phyloP scores from a whole-genome alignment of 2,888 invertebrate genomes.

The Ennomos quercinarius region DNA sequence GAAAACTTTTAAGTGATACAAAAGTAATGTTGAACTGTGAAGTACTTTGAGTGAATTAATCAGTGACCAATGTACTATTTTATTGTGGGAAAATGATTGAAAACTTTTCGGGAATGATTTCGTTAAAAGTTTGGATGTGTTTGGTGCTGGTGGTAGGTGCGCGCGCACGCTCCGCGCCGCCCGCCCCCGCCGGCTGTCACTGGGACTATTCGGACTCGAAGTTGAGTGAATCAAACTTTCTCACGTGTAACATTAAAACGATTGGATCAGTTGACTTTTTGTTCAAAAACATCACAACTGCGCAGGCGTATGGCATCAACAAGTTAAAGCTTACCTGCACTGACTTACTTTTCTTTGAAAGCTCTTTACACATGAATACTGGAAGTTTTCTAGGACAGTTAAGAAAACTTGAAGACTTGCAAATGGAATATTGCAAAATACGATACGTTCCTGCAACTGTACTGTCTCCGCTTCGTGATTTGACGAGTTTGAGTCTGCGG shows the following conservation, averaged over 20 bases:
- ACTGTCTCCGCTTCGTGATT: conserved; percentile 88
- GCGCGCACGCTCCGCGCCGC: conserved; percentile 84
- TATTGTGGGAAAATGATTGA: conserved; percentile 71
- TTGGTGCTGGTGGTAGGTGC: conserved; percentile 76
- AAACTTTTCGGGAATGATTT: conserved; percentile 81
- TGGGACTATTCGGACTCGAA: conserved; percentile 87
- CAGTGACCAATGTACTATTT: conserved; percentile 79
- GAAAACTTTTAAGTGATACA: conserved; percentile 64
- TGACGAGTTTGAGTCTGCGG: conserved; percentile 88
- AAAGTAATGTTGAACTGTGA: conserved; percentile 55
- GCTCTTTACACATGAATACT: conserved; percentile 87
- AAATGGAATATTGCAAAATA: conserved; percentile 92
- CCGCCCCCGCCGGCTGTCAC: conserved; percentile 90
- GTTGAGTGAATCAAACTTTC: conserved; percentile 85
- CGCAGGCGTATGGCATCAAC: conserved; percentile 89
- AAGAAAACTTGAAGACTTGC: conserved; percentile 89
- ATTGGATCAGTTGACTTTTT: conserved; percentile 89
- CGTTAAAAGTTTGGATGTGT: conserved; percentile 84
- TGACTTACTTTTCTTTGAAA: conserved; percentile 90
- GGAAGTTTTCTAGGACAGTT: conserved; percentile 87
- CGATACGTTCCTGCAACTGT: conserved; percentile 90
- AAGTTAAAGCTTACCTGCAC: conserved; percentile 89
- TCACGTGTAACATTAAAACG: conserved; percentile 90
- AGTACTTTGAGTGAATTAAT: conserved; percentile 62
- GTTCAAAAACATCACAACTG: conserved; percentile 89